Evolutionary conservation across 2,888 invertebrate species (phyloP), one percentile per base, ranked within the genome.

Genomic region (Erynnis tages): DNA sequence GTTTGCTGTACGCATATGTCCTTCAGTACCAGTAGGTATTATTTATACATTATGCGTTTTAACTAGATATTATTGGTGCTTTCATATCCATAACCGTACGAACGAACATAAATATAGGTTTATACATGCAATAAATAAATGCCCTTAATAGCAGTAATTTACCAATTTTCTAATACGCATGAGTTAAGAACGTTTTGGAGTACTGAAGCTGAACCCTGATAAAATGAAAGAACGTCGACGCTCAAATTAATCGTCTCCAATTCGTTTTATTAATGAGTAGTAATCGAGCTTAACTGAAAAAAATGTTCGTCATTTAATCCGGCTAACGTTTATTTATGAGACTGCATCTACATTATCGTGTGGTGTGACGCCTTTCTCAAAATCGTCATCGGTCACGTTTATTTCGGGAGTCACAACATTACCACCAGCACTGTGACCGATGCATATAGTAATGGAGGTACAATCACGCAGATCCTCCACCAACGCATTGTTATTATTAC

Each of bases 381-480:
- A 78, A 79, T 76, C 73, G 62, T 75, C 73, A 66, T 66, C 66
- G 65, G 73, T 82, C 82, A 79, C 67, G 73, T 78, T 82, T 87
- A 86, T 85, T 86, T 85, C 63, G 69, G 76, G 78, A 74, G 66
- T 53, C 63, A 65, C 66, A 70, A 67, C 63, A 67, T 63, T 65
- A 62, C 62, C 27, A 40, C 48, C 29, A 30, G 49, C 37, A 59
- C 61, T 62, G 63, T 56, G 59, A 60, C 57, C 56, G 60, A 57
- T 46, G 55, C 37, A 54, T 44, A 46, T 55, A 47, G 41, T 41
- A 41, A 32, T 47, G 47, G 21, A 30, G 30, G 38, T 41, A 49
- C 32, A 50, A 29, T 50, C 43, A 27, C 27, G 13, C 29, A 35
- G n/a, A 50, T 50, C 50, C 35, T 21, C 32, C 40, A 16, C 25